phyloP scores from a whole-genome alignment of 2,888 invertebrate species.

The Chrysotoxum bicinctum region DNA sequence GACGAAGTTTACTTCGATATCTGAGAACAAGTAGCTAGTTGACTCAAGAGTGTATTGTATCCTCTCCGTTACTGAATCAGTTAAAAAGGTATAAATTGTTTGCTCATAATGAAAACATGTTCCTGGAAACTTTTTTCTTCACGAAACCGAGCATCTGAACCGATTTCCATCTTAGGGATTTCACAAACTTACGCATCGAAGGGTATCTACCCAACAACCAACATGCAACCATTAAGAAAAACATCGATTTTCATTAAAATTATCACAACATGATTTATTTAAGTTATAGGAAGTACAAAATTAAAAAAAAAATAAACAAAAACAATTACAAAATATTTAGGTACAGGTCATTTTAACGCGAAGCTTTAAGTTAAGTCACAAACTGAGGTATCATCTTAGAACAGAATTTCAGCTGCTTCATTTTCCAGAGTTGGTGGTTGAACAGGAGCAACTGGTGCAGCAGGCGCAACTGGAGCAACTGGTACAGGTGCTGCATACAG shows the following conservation, averaged over 20 bases:
- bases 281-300: background rate
- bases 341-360: conserved; percentile 33
- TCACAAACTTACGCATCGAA: too few species aligned
- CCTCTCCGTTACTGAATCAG: too few species aligned
- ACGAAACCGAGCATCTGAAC: too few species aligned
- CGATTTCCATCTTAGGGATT: too few species aligned
- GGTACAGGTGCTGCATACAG: conserved; percentile 73
- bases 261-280: conserved; percentile 43
- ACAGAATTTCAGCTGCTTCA: conserved; percentile 57
- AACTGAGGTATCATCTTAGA: background rate
- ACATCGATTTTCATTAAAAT: background rate
- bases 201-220: background rate
- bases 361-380: conserved; percentile 3
- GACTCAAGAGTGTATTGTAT: too few species aligned
- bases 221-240: background rate
- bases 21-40: too few species aligned
- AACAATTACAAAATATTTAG: background rate
- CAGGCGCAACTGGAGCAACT: conserved; percentile 73
- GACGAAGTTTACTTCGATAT: too few species aligned
- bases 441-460: conserved; percentile 81
- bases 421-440: conserved; percentile 73
- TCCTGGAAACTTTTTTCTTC: too few species aligned
- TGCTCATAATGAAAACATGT: too few species aligned
- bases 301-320: conserved; percentile 22
- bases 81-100: too few species aligned